Percentiles rank a stretch among this genome's conserved stretches.
Conservation (phyloP, 2,797 vertebrate species). For the Melanotaenia maccullochi region DNA sequence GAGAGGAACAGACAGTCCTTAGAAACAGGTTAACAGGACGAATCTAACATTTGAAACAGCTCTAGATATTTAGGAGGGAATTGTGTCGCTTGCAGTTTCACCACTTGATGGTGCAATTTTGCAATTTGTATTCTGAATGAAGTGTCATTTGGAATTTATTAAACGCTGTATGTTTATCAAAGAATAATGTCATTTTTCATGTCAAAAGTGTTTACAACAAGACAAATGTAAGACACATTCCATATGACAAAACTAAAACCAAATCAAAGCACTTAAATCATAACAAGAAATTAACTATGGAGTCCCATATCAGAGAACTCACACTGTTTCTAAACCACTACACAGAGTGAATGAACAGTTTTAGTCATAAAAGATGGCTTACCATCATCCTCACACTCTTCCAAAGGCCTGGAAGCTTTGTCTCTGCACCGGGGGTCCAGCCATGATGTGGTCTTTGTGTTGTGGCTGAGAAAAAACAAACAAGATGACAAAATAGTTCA, state of each 20-base stretch:
- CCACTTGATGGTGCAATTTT: conserved; percentile 80
- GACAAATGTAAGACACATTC: background rate
- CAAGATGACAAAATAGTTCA: conserved; percentile 57
- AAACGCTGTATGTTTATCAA: background rate
- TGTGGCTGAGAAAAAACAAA: conserved; percentile 90
- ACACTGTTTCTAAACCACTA: conserved; percentile 38
- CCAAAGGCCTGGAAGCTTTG: conserved; percentile 93
- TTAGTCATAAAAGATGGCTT: conserved; percentile 70
- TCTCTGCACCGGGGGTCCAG: conserved; percentile 97
- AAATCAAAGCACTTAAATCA: conserved; percentile 14
- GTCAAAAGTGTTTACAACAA: background rate
- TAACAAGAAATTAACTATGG: conserved; percentile 3
- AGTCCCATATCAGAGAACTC: conserved; percentile 24
- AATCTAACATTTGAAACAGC: conserved; percentile 16
- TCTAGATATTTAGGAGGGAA: background rate
- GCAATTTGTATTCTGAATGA: conserved; percentile 25
- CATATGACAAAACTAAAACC: conserved; percentile 19
- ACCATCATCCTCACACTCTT: conserved; percentile 99
- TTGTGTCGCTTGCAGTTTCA: conserved; percentile 28
- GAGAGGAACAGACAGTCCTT: conserved; percentile 60
- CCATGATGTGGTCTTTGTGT: conserved; percentile 99
- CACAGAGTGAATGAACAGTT: conserved; percentile 22
- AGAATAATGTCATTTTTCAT: background rate
- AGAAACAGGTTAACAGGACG: conserved; percentile 33
- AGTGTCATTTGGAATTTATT: conserved; percentile 23